Percentiles rank a stretch among this genome's conserved stretches.
Conservation (phyloP, 2,113 vertebrate species). For the Alethe diademata region DNA sequence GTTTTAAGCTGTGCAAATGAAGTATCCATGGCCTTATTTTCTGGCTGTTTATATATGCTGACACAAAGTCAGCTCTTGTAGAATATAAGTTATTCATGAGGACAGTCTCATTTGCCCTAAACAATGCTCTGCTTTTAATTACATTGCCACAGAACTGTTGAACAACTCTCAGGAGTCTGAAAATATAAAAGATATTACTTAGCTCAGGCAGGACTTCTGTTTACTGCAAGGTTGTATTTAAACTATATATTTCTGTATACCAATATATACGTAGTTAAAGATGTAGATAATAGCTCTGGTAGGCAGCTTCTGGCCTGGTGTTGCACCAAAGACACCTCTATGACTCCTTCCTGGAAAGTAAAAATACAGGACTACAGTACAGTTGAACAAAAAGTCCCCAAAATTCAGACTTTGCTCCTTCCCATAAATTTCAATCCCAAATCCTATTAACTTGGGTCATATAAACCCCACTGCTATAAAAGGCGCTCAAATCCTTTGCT, state of each 20-base stretch:
- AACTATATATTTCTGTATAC: neutral
- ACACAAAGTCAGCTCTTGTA: neutral
- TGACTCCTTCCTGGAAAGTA: neutral
- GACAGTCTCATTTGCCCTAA: constrained; percentile 45
- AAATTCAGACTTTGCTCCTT: neutral
- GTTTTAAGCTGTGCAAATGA: neutral
- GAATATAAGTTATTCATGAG: constrained; percentile 38
- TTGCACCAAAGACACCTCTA: neutral
- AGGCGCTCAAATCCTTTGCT: neutral
- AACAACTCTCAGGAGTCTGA: constrained; percentile 12
- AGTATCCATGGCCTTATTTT: neutral
- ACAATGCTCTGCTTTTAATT: constrained; percentile 29
- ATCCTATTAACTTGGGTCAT: neutral
- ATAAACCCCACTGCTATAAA: neutral
- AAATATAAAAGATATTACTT: neutral
- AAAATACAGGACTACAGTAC: neutral
- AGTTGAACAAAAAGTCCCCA: neutral
- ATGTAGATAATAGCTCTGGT: neutral
- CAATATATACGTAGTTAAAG: neutral
- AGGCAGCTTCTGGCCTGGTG: neutral
- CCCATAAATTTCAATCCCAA: neutral
- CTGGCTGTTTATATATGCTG: neutral
- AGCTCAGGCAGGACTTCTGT: neutral
- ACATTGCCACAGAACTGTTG: neutral
- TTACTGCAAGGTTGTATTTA: neutral